Base-by-base conservation (phyloP, 2,797 vertebrate genomes). In the Eupleurogrammus muticus region DNA sequence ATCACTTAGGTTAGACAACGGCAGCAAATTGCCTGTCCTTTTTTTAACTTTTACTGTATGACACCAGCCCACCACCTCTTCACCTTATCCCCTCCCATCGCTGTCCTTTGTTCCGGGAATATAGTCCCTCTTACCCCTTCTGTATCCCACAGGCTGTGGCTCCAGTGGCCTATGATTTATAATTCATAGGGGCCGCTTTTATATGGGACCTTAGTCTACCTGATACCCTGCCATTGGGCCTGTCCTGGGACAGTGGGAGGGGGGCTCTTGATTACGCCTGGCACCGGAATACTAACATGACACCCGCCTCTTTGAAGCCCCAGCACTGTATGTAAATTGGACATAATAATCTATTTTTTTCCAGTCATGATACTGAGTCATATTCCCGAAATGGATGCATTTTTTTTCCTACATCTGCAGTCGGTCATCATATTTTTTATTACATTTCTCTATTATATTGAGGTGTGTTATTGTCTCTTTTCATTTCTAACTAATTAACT, bases 121-220 rank as follows among this genome's bases (percentile, higher is more conserved):
- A 92, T 61, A 75, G 90, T 89, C 92, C 91, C 85, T 89, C 86
- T 92, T 90, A 86, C 88, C 87, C 93, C 83, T 74, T 86, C 87
- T 80, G 87, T 81, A 91, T 95, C 94, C 94, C 94, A 94, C 88
- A 93, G 92, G 94, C 94, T 87, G 87, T 95, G 94, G 92, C 94
- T 95, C 92, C 92, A 85, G 91, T 95, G 94, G 93, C 94, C 94
- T 95, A 92, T 95, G 90, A 95, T 95, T 95, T 95, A 95, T 95
- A 95, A 95, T 95, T 95, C 94, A 95, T 95, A 94, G 93, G 82
- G 94, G 94, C 91, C 93, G 92, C 94, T 95, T 95, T 95, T 95
- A 95, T 93, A 94, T 60, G 86, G 94, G 93, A 95, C 93, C 94
- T 94, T 87, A 80, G 94, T 93, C 84, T 95, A 95, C 94, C 94